phyloP scores from a whole-genome alignment of 2,888 invertebrate species.

The Cerastis rubricosa region DNA sequence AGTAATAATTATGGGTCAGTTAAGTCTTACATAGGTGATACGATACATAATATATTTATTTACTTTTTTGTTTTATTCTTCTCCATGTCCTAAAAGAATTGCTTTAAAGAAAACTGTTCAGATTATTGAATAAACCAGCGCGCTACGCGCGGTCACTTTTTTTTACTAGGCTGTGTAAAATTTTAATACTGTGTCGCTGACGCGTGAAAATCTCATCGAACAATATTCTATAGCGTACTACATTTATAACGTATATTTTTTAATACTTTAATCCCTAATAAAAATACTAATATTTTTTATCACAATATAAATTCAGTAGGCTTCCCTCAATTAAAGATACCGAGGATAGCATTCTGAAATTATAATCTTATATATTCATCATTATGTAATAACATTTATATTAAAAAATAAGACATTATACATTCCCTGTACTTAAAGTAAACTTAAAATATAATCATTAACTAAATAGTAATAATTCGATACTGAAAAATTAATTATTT shows the following conservation, averaged over 20 bases:
- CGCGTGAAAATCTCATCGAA: not conserved
- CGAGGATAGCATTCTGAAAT: slow-evolving; percentile 89
- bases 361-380: slow-evolving; percentile 74
- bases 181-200: slow-evolving; percentile 37
- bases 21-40: not conserved
- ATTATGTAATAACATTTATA: slow-evolving; percentile 1
- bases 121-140: too few species aligned
- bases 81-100: not conserved
- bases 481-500: slow-evolving; percentile 16
- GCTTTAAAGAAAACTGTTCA: not conserved
- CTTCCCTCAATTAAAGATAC: slow-evolving; percentile 81
- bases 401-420: slow-evolving; percentile 28
- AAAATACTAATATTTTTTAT: slow-evolving; percentile 68
- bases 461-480: slow-evolving; percentile 27
- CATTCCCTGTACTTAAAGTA: slow-evolving; percentile 64
- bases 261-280: slow-evolving; percentile 37
- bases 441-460: slow-evolving; percentile 47
- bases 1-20: not conserved
- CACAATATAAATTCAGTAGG: slow-evolving; percentile 90
- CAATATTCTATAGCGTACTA: not conserved
- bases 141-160: too few species aligned
- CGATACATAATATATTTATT: not conserved
- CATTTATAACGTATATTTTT: not conserved
- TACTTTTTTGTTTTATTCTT: not conserved
- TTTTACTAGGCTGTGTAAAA: slow-evolving; percentile 1